Evolutionary conservation across 2,113 vertebrate species (phyloP).

Genomic region (Neolamprologus devosi): DNA sequence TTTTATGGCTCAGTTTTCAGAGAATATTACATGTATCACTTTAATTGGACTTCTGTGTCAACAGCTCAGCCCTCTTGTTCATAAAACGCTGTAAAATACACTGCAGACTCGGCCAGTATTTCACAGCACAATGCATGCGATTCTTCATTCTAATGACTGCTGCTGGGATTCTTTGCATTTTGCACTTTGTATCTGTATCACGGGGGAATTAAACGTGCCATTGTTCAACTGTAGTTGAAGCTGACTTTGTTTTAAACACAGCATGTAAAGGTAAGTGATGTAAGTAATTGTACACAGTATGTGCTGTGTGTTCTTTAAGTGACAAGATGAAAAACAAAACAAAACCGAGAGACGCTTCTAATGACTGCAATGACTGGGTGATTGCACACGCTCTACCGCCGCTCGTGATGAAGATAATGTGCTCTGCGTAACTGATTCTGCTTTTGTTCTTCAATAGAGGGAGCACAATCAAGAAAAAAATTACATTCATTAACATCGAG

Average conservation of each 20-base stretch:
- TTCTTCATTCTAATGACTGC: not conserved
- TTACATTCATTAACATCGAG: not conserved
- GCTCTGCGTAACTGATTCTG: not conserved
- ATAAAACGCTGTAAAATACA: not conserved
- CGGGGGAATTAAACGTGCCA: not conserved
- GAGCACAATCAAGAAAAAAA: not conserved
- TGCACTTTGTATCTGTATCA: not conserved
- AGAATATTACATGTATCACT: not conserved
- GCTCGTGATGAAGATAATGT: not conserved
- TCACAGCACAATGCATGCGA: not conserved
- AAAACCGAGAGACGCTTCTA: not conserved
- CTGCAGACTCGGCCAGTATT: not conserved
- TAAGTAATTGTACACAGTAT: not conserved
- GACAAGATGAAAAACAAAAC: not conserved
- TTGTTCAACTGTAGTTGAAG: not conserved
- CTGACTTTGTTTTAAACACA: not conserved
- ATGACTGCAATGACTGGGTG: not conserved
- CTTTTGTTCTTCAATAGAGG: constrained; percentile 11
- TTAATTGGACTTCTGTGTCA: constrained; percentile 8
- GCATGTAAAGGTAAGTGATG: not conserved
- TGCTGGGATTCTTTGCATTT: not conserved
- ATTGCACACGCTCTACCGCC: not conserved
- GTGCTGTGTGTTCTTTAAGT: not conserved
- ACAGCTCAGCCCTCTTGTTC: not conserved
- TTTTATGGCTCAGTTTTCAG: not conserved